Percentiles rank a stretch among this genome's conserved stretches.
phyloP scores from a whole-genome alignment of 2,888 invertebrate genomes.

The Standfussiana lucernea region DNA sequence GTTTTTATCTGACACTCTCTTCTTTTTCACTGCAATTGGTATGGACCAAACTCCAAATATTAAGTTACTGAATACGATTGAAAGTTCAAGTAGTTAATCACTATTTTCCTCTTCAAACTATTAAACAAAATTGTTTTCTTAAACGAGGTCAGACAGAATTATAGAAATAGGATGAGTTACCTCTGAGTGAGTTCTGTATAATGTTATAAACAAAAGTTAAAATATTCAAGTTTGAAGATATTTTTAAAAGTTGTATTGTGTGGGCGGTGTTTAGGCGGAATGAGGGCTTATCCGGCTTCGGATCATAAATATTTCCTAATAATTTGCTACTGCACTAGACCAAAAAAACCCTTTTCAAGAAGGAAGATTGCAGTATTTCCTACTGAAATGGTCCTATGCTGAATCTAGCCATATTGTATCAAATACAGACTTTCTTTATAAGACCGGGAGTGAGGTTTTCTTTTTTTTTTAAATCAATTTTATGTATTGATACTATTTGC shows the following conservation, averaged over 20 bases:
- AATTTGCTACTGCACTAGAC: slow-evolving; percentile 9
- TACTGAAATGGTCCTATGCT: not conserved
- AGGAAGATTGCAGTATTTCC: not conserved
- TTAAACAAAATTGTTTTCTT: not conserved
- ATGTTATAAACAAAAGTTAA: slow-evolving; percentile 21
- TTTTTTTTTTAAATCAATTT: not conserved
- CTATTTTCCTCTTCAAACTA: not conserved
- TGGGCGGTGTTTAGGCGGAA: slow-evolving; percentile 41
- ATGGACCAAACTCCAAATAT: not conserved
- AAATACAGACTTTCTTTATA: not conserved
- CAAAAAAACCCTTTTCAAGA: not conserved
- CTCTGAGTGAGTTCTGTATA: slow-evolving; percentile 1
- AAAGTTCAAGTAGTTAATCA: not conserved
- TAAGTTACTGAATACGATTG: not conserved
- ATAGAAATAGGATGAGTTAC: slow-evolving; percentile 20
- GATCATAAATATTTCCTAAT: slow-evolving; percentile 25
- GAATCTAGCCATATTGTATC: not conserved
- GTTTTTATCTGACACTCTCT: not conserved
- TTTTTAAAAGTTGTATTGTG: slow-evolving; percentile 42
- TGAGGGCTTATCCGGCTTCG: slow-evolving; percentile 28
- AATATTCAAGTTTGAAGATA: slow-evolving; percentile 37
- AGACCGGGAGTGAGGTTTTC: not conserved
- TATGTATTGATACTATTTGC: slow-evolving; percentile 31
- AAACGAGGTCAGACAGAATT: slow-evolving; percentile 1
- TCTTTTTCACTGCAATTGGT: not conserved